Evolutionary conservation across 1,140 invertebrate genomes (phyloP).

Genomic region (Drosophila kepulauana): DNA sequence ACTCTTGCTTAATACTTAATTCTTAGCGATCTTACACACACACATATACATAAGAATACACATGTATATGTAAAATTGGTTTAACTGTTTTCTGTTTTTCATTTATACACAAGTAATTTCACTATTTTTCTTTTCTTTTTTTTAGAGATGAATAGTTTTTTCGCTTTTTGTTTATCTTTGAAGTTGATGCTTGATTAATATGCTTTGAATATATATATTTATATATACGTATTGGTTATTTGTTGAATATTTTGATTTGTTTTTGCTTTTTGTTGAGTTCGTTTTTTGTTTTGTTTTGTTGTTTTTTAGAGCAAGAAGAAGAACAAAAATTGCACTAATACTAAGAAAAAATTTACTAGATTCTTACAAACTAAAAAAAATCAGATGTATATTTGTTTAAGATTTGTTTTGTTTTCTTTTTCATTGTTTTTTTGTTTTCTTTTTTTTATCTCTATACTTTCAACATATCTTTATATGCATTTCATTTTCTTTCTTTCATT

Average conservation of each 20-base stretch:
- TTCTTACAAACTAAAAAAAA: conserved; percentile 81
- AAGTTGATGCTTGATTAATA: conserved; percentile 40
- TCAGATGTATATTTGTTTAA: conserved; percentile 83
- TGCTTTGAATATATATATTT: conserved; percentile 68
- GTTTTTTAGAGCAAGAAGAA: conserved; percentile 77
- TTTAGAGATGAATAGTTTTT: conserved; percentile 42
- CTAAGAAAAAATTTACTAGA: conserved; percentile 84
- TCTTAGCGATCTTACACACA: conserved; percentile 76
- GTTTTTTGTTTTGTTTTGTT: conserved; percentile 21
- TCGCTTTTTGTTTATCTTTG: conserved; percentile 42
- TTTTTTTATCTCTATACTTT: conserved; percentile 20
- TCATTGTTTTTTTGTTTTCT: conserved; percentile 17
- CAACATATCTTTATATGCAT: conserved; percentile 54
- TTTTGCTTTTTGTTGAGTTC: conserved; percentile 45
- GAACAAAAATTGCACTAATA: conserved; percentile 79
- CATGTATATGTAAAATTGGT: conserved; percentile 42
- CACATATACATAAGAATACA: conserved; percentile 36
- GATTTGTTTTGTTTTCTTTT: conserved; percentile 46
- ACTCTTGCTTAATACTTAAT: conserved; percentile 74
- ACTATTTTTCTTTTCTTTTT: conserved; percentile 60
- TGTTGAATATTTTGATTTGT: conserved; percentile 67
- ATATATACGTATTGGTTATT: conserved; percentile 56
- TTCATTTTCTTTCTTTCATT: conserved; percentile 48
- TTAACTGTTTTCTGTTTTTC: conserved; percentile 60
- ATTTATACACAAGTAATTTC: conserved; percentile 68